Base-by-base conservation (phyloP, 2,797 vertebrate genomes). In the Helostoma temminkii region DNA sequence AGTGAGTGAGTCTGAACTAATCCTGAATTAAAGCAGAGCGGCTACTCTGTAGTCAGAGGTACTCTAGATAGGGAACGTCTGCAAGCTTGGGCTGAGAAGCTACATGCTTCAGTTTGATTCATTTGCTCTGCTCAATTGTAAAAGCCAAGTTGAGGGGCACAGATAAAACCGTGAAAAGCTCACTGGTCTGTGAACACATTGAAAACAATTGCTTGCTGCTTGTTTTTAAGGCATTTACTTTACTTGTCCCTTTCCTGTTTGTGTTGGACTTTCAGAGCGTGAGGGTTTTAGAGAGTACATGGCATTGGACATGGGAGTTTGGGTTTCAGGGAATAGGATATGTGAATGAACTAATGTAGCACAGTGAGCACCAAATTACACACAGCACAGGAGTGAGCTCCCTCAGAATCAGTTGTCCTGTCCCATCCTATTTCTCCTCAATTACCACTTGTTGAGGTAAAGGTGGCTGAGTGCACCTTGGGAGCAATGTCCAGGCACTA, bases 1-100 rank as follows among this genome's bases (percentile, higher is more conserved):
- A 86, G 71, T 66, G 77, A 87, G 74, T 52, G 78, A 80, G 80
- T 82, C 56, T 22, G 80, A 92, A 88, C 85, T 89, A 88, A 93
- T 92, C 84, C 78, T 57, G 43, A 83, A 69, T 77, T 80, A 80
- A 89, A 86, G 76, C 10, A 34, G 71, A 86, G 71, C 68, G 49
- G 66, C 54, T 81, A 43, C 48, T 65, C 50, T 69, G 64, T 59
- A 59, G 76, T 39, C 46, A 26, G 66, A 67, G 75, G 63, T 30
- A n/a, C 7, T 42, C 3, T 42, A 52, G 74, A 74, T 59, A 47
- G 76, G 63, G 57, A 50, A 52, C 6, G 18, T 63, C 71, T 53
- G 56, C 76, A 77, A 73, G 74, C 65, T 39, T 54, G 69, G 70
- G 26, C 53, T 1, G 11, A 67, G 74, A 73, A 52, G 80, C 52